These are phyloP conservation scores for Acromyrmex echinatior DNA, from an alignment of 1,140 invertebrate genomes.

Conservation along the genomic window DNA sequence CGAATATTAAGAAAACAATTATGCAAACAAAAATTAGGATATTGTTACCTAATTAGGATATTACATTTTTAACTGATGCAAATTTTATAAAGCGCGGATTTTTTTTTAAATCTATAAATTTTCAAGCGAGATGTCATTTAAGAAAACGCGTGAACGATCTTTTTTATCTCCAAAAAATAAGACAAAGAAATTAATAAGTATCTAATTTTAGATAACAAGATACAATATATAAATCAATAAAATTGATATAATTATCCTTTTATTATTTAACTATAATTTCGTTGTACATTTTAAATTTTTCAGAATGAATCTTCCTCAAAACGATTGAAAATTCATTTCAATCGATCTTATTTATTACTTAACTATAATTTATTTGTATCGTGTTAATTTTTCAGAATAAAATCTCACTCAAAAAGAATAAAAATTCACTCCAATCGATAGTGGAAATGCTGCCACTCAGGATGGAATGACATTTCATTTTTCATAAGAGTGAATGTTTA, in stretches of 20 bases:
- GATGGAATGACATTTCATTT: too few species aligned
- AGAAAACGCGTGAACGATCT: neutral
- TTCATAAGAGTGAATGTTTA: too few species aligned
- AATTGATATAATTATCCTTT: neutral
- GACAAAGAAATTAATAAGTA: neutral
- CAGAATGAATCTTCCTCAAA: too few species aligned
- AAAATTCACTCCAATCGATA: too few species aligned
- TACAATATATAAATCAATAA: neutral
- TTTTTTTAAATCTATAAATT: conserved; percentile 2
- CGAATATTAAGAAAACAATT: conserved; percentile 56
- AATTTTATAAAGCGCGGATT: neutral
- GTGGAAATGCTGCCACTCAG: too few species aligned
- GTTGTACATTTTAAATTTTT: too few species aligned
- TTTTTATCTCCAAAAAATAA: neutral
- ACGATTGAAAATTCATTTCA: too few species aligned
- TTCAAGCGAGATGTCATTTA: neutral
- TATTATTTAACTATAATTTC: neutral
- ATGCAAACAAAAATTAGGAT: conserved; percentile 29
- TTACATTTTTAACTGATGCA: conserved; percentile 15
- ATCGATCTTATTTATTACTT: neutral
- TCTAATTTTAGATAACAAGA: neutral
- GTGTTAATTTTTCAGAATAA: too few species aligned
- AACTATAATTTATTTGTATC: too few species aligned
- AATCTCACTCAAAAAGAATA: too few species aligned
- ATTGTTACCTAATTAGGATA: neutral